Conservation (phyloP, 2,888 invertebrate species). For the Venusia cambrica region DNA sequence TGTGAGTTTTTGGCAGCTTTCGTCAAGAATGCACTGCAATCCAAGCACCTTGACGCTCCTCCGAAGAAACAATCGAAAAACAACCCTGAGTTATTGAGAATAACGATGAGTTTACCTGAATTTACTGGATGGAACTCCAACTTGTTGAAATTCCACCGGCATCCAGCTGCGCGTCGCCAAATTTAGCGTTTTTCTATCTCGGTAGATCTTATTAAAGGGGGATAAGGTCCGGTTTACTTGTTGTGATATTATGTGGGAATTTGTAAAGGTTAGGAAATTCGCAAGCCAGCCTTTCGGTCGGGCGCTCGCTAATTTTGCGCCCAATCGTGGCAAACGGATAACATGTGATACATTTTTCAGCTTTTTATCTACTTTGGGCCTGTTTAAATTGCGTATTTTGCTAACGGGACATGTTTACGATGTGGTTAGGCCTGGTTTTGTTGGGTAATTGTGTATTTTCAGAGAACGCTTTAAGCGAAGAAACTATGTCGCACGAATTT, state of each 20-base stretch:
- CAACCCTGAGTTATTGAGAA: conserved; percentile 43
- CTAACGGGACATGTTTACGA: conserved; percentile 36
- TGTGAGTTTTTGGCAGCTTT: conserved; percentile 76
- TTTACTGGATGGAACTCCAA: conserved; percentile 57
- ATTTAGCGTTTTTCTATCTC: conserved; percentile 47
- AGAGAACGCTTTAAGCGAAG: conserved; percentile 15
- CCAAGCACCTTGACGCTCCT: conserved; percentile 39
- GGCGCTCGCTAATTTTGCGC: conserved; percentile 71
- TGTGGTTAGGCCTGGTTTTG: conserved; percentile 32
- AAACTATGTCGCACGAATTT: conserved; percentile 8
- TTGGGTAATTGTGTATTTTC: conserved; percentile 28
- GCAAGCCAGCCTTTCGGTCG: conserved; percentile 70
- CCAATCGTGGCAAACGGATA: conserved; percentile 66
- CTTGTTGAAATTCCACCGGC: conserved; percentile 78
- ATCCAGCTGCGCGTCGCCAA: conserved; percentile 62
- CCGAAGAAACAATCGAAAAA: conserved; percentile 34
- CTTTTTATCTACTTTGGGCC: conserved; percentile 45
- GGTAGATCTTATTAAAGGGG: conserved; percentile 43
- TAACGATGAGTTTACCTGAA: conserved; percentile 41
- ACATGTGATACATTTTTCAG: conserved; percentile 61
- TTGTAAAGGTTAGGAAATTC: conserved; percentile 63
- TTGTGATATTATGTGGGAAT: conserved; percentile 27
- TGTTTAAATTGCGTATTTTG: conserved; percentile 37
- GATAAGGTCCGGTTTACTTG: conserved; percentile 49
- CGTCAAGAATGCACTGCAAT: conserved; percentile 70